Percentiles rank a stretch among this genome's conserved stretches.
Conservation (phyloP, 2,797 vertebrate species). For the Chelon auratus region DNA sequence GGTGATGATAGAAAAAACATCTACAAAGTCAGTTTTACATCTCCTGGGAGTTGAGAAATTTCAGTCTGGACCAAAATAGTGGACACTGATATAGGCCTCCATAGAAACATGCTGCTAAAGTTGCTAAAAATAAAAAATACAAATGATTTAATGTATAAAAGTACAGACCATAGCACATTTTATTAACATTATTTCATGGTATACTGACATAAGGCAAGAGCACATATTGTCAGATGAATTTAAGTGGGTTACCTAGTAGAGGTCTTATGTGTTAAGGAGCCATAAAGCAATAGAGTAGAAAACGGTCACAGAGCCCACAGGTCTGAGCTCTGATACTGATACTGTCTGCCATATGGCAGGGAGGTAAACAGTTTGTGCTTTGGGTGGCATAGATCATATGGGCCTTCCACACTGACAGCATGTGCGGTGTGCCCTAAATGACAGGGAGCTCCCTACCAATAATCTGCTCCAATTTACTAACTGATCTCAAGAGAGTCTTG, state of each 20-base stretch:
- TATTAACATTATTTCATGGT: not conserved
- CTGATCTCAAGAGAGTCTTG: slow-evolving; percentile 29
- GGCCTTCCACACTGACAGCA: slow-evolving; percentile 41
- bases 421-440: slow-evolving; percentile 38
- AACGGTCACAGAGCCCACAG: slow-evolving; percentile 25
- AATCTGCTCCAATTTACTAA: slow-evolving; percentile 26
- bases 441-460: slow-evolving; percentile 16
- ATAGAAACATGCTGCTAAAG: not conserved
- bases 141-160: not conserved
- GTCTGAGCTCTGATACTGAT: slow-evolving; percentile 48
- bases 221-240: not conserved
- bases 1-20: slow-evolving; percentile 3
- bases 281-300: slow-evolving; percentile 3
- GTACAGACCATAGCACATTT: not conserved
- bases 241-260: not conserved
- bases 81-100: not conserved
- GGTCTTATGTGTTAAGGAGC: slow-evolving; percentile 8
- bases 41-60: not conserved
- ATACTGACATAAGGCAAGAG: slow-evolving; percentile 1
- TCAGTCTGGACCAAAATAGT: slow-evolving; percentile 1
- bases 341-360: slow-evolving; percentile 53
- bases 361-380: slow-evolving; percentile 59
- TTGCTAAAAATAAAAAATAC: not conserved
- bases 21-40: not conserved
- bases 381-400: slow-evolving; percentile 48